Base-by-base conservation (phyloP, 2,797 vertebrate genomes). In the Enteromius treurensis region DNA sequence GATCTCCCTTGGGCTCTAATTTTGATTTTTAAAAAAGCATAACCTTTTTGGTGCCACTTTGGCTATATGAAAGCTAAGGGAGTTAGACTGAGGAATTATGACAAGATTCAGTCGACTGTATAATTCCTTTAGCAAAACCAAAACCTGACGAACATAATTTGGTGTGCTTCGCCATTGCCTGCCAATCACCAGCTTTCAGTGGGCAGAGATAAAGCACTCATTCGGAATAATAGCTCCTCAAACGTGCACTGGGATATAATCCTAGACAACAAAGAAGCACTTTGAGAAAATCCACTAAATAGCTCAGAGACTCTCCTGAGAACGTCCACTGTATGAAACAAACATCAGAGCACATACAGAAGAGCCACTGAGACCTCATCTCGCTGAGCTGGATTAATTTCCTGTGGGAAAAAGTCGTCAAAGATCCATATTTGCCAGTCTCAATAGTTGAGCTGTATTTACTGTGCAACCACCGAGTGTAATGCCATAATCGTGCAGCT, bases 401-500 rank as follows among this genome's bases (percentile, higher is more conserved):
- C 92, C 90, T 90, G 85, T 88, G 91, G 91, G 93, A 93, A 90
- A 79, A 64, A 85, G 83, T 62, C 6, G 53, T 88, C 86, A 85
- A 89, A 58, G 80, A 85, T 79, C 23, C 81, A 87, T 84, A 76
- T 84, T 90, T 91, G 86, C 73, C 11, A 70, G 81, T 90, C 88
- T 86, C 86, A 87, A 89, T 91, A 91, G 89, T 90, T 77, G 49
- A 32, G 79, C 45, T 92, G 90, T 92, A 89, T 90, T 91, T 83
- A 87, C 89, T 92, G 93, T 90, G 91, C 94, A 95, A 85, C 90
- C 91, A 92, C 81, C 90, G 90, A 88, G 88, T 87, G 83, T 84
- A 94, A 95, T 94, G 91, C 91, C 87, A 91, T 95, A 95, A 95
- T 95, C 90, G 87, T 83, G 85, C 81, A 86, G 83, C 79, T 86